Evolutionary conservation across 2,888 invertebrate genomes (phyloP).

Genomic region (Pocota personata): DNA sequence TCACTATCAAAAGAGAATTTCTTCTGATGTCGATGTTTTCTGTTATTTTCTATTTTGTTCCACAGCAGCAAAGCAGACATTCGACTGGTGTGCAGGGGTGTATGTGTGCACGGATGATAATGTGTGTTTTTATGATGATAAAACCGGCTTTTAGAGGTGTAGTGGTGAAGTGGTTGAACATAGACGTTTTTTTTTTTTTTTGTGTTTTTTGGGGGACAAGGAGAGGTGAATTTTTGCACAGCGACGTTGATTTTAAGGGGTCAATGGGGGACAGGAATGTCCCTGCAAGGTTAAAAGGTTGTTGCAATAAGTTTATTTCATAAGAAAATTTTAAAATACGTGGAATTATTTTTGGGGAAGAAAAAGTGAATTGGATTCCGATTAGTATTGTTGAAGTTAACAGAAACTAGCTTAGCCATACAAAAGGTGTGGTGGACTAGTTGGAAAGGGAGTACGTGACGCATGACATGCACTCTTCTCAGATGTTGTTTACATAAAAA

Average conservation of each 20-base stretch:
- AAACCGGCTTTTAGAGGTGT: slow-evolving; percentile 54
- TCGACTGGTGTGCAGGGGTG: neutral
- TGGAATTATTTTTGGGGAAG: neutral
- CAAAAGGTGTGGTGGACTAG: neutral
- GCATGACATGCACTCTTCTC: slow-evolving; percentile 18
- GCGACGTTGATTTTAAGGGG: slow-evolving; percentile 54
- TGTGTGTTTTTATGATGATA: slow-evolving; percentile 1
- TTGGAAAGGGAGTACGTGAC: slow-evolving; percentile 50
- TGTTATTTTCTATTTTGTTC: slow-evolving; percentile 73
- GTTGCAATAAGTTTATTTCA: neutral
- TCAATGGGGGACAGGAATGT: slow-evolving; percentile 33
- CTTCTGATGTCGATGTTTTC: slow-evolving; percentile 67
- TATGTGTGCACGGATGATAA: neutral
- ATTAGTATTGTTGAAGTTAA: neutral
- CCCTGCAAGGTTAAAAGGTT: neutral
- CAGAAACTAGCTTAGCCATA: neutral
- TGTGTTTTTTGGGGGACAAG: neutral
- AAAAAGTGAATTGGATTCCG: neutral
- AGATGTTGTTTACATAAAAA: neutral
- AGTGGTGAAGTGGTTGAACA: neutral
- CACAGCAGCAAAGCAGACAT: slow-evolving; percentile 18
- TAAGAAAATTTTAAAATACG: neutral
- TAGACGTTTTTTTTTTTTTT: slow-evolving; percentile 2
- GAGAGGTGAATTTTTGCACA: slow-evolving; percentile 25
- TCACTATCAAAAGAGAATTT: slow-evolving; percentile 61